Percentiles rank a stretch among this genome's conserved stretches.
Conservation (phyloP, 2,888 invertebrate species). For the Tethea ocularis region DNA sequence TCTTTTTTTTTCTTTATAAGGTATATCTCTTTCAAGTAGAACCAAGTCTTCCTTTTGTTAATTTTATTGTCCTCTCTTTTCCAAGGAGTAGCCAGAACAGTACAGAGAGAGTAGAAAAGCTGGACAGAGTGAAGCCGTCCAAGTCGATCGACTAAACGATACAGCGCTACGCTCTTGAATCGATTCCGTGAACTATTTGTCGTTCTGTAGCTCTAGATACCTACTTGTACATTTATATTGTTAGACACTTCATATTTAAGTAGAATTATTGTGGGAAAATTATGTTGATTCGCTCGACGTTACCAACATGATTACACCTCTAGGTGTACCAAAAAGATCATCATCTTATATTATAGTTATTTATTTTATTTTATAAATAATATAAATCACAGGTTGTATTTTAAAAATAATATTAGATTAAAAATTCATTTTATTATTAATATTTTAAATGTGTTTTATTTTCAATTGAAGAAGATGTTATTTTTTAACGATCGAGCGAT, state of each 20-base stretch:
- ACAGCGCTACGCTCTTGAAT: conserved; percentile 17
- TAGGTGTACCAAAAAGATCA: no score
- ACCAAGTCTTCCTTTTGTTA: not conserved
- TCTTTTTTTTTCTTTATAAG: not conserved
- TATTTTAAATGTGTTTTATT: no score
- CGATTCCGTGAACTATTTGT: conserved; percentile 33
- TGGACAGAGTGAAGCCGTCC: conserved; percentile 76
- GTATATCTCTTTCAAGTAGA: not conserved
- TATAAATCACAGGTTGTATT: not conserved
- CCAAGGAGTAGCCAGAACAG: conserved; percentile 75
- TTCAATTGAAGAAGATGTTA: no score
- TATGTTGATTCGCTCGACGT: conserved; percentile 36
- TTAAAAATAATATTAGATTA: not conserved
- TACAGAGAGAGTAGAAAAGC: conserved; percentile 64
- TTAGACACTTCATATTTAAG: conserved; percentile 58
- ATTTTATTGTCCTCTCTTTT: conserved; percentile 14
- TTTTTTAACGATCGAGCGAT: conserved; percentile 13
- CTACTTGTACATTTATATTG: conserved; percentile 64
- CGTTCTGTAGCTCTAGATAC: conserved; percentile 33
- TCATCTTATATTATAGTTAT: no score
- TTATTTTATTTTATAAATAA: no score
- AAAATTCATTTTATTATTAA: no score
- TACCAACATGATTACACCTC: conserved; percentile 24
- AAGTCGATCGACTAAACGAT: conserved; percentile 70
- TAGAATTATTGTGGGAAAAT: conserved; percentile 43